Evolutionary conservation across 2,888 invertebrate genomes (phyloP), one percentile per base, ranked within the genome.

Genomic region (Perizoma flavofasciatum): DNA sequence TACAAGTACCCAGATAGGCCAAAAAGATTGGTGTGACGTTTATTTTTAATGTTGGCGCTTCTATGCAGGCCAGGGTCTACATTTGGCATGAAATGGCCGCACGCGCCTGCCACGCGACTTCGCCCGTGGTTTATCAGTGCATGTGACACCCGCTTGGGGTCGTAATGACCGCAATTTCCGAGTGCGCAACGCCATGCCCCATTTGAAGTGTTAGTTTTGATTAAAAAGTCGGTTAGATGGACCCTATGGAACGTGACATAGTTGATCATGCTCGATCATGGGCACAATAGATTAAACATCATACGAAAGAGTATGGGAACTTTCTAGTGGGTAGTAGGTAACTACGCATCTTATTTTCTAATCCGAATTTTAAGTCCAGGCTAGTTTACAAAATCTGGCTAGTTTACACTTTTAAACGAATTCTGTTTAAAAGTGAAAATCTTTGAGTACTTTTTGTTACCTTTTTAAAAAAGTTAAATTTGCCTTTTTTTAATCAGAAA

Each of bases 41-140:
- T 10, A 41, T 41, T 9, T 40, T 9, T 9, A 40, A 40, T 22
- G 22, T 22, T 22, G 22, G 22, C 22, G 3, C 22, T 22, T 22
- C 22, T 22, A 22, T 22, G 22, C 22, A 22, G 22, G 22, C 22
- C 22, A 3, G 22, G 22, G 22, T 22, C 22, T 22, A 22, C 22
- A 22, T 22, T 22, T 22, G 60, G 43, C 57, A 55, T 63, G 68
- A 73, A 79, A 83, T 77, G 77, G 72, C 59, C 74, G 75, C 90
- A 88, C 89, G 86, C 86, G 88, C 64, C 80, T 68, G 69, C 61
- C 89, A 89, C 89, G 84, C 81, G 85, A 59, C 83, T 58, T 58
- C 53, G 51, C 61, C 68, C 77, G 77, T 76, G 78, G 77, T 78
- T 86, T 59, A 70, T 74, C 71, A 67, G 78, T 84, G 86, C 81